phyloP scores from a whole-genome alignment of 2,113 vertebrate genomes.

The Callionymus lyra region DNA sequence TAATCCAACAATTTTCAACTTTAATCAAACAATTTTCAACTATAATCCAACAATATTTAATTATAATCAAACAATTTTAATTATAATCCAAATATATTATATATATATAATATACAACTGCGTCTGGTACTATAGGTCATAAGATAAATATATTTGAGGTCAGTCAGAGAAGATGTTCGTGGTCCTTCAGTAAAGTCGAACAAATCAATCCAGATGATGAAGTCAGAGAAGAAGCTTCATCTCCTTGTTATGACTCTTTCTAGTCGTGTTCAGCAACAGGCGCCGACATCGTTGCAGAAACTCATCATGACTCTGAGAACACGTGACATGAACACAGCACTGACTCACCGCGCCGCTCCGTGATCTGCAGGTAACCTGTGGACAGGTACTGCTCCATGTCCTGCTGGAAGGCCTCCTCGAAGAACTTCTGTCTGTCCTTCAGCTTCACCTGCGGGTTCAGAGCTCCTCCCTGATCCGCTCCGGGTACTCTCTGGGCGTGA shows the following conservation, averaged over 20 bases:
- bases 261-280: slow-evolving; percentile 8
- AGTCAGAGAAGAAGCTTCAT: not conserved
- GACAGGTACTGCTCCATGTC: slow-evolving; percentile 98
- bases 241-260: slow-evolving; percentile 2
- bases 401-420: slow-evolving; percentile 97
- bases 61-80: no score
- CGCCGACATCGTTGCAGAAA: slow-evolving; percentile 9
- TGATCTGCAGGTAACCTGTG: slow-evolving; percentile 88
- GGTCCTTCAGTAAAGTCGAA: no score
- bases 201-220: no score
- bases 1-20: no score
- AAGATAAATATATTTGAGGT: no score
- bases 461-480: slow-evolving; percentile 77
- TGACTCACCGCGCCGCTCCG: slow-evolving; percentile 84
- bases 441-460: slow-evolving; percentile 70
- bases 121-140: no score
- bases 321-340: not conserved
- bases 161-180: no score
- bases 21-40: no score
- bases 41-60: no score
- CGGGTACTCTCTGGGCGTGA: slow-evolving; percentile 78
- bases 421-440: slow-evolving; percentile 93
- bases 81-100: no score
- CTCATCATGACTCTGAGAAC: slow-evolving; percentile 7
- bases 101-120: no score